Percentiles rank a stretch among this genome's conserved stretches.
Conservation (phyloP, 2,797 vertebrate genomes). For the Numenius phaeopus region DNA sequence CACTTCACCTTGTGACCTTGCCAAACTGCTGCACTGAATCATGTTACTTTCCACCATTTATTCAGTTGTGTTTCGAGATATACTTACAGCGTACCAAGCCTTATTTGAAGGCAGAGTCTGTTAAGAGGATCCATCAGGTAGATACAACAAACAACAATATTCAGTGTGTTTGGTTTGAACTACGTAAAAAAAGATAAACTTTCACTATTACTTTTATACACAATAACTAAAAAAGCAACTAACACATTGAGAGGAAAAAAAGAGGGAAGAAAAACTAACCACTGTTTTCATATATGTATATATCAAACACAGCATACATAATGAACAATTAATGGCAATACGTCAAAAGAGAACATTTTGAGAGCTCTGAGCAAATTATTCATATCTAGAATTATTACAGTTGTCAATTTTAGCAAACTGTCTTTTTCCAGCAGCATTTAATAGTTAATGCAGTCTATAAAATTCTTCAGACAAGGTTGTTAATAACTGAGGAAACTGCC, state of each 20-base stretch:
- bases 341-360: background rate
- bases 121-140: background rate
- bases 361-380: background rate
- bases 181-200: background rate
- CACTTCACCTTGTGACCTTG: background rate
- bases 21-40: background rate
- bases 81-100: background rate
- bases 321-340: background rate
- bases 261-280: background rate
- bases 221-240: background rate
- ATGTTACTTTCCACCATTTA: background rate
- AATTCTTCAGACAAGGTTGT: background rate
- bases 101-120: background rate
- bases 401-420: background rate
- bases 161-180: background rate
- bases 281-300: background rate
- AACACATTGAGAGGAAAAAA: background rate
- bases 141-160: background rate
- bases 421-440: background rate
- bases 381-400: background rate
- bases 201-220: background rate
- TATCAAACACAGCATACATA: background rate
- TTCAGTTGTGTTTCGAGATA: background rate
- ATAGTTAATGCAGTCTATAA: background rate
- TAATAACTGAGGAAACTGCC: background rate